phyloP scores from a whole-genome alignment of 2,888 invertebrate genomes.

The Plutella xylostella region DNA sequence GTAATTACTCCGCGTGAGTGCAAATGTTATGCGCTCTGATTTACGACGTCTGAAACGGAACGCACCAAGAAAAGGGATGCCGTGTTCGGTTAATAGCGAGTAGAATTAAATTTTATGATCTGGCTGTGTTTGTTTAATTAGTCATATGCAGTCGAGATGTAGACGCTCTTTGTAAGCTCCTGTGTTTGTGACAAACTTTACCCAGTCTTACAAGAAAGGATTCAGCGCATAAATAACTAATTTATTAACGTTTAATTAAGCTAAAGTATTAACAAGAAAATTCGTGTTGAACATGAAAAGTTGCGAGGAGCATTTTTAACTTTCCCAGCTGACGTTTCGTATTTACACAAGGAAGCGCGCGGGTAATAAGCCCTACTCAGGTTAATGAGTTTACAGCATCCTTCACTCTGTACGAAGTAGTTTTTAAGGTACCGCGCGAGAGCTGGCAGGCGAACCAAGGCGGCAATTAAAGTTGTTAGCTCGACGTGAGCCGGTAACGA shows the following conservation, averaged over 20 bases:
- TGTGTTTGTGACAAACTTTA: no score
- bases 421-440: slow-evolving; percentile 42
- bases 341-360: slow-evolving; percentile 22
- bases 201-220: no score
- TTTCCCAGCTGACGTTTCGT: no score
- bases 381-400: slow-evolving; percentile 62
- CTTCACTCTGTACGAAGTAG: slow-evolving; percentile 26
- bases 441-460: slow-evolving; percentile 14
- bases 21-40: slow-evolving; percentile 32
- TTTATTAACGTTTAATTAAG: no score
- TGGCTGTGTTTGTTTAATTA: slow-evolving; percentile 1
- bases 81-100: slow-evolving; percentile 11
- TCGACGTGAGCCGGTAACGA: slow-evolving; percentile 16
- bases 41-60: slow-evolving; percentile 27
- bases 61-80: slow-evolving; percentile 21
- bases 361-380: slow-evolving; percentile 49
- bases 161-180: no score
- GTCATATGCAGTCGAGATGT: slow-evolving; percentile 1
- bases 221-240: no score
- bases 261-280: no score
- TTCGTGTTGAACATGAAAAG: no score
- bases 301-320: no score
- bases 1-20: slow-evolving; percentile 40
- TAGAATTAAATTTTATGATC: slow-evolving; percentile 20
- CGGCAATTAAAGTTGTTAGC: slow-evolving; percentile 46